Conservation (phyloP, 2,797 vertebrate species). For the Luscinia megarhynchos region DNA sequence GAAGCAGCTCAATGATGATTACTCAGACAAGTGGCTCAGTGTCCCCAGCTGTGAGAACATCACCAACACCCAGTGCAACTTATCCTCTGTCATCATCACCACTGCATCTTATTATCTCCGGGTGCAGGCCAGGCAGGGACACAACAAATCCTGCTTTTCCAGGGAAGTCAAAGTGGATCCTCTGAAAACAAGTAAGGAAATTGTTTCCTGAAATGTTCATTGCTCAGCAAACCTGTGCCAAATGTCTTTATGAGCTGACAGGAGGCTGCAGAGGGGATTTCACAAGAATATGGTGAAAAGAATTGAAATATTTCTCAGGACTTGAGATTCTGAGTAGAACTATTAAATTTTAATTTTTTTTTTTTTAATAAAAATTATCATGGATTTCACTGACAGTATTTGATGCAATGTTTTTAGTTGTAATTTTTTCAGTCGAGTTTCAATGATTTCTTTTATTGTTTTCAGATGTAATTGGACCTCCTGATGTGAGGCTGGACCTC, state of each 20-base stretch:
- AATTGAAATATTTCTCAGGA: not conserved
- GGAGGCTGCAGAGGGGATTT: not conserved
- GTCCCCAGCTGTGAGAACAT: slow-evolving; percentile 55
- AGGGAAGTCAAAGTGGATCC: slow-evolving; percentile 50
- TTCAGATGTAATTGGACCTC: slow-evolving; percentile 67
- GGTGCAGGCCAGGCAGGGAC: slow-evolving; percentile 46
- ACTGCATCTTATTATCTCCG: slow-evolving; percentile 23
- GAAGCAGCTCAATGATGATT: not conserved
- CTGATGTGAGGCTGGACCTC: slow-evolving; percentile 50
- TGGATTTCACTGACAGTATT: not conserved
- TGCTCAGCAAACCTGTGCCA: not conserved
- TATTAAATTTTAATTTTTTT: accelerated
- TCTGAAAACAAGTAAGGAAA: slow-evolving; percentile 52
- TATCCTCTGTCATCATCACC: not conserved
- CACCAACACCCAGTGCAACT: slow-evolving; percentile 25
- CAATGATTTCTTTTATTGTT: not conserved
- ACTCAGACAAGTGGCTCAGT: slow-evolving; percentile 35
- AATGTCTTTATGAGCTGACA: accelerated
- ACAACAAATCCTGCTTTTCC: slow-evolving; percentile 61
- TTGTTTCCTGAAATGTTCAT: not conserved
- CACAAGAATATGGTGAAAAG: not conserved
- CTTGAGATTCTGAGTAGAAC: not conserved
- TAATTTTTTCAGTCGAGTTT: not conserved
- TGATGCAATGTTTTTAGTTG: not conserved
- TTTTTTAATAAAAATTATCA: not conserved